A percentile compares a stretch with the other conserved stretches of the same genome.
Evolutionary conservation across 1,140 invertebrate genomes (phyloP).

Genomic region (Drosophila nikananu): DNA sequence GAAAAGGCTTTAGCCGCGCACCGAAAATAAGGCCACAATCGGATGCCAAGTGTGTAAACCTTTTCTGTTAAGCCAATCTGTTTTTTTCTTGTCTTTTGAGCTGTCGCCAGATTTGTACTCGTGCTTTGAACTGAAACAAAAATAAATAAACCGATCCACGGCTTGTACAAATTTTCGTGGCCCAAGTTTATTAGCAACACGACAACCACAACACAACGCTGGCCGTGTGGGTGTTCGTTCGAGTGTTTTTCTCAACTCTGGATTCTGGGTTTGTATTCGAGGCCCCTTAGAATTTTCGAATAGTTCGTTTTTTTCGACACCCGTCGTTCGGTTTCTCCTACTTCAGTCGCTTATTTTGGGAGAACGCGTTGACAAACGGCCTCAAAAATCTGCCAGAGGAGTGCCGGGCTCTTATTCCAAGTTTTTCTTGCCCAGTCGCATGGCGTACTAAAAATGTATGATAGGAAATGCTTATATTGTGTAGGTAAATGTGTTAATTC

Average conservation of each 20-base stretch:
- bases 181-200: constrained; percentile 63
- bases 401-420: background rate
- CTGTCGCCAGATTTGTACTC: constrained; percentile 42
- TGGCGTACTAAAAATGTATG: background rate
- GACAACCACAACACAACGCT: background rate
- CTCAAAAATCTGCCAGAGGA: constrained; percentile 40
- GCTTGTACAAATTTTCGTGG: constrained; percentile 36
- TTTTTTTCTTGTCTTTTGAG: constrained; percentile 6
- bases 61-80: constrained; percentile 17
- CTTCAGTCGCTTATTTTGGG: constrained; percentile 11
- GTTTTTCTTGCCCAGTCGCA: constrained; percentile 1
- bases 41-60: constrained; percentile 39
- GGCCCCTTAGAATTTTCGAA: constrained; percentile 20
- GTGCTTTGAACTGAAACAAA: constrained; percentile 6
- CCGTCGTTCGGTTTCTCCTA: background rate
- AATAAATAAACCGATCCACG: background rate
- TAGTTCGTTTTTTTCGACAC: background rate
- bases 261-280: constrained; percentile 14
- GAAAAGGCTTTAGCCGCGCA: background rate
- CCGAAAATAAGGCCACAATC: constrained; percentile 44
- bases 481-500: background rate
- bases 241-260: constrained; percentile 21
- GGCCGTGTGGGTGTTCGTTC: constrained; percentile 57
- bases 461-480: background rate
- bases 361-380: constrained; percentile 55